Evolutionary conservation across 2,888 invertebrate genomes (phyloP).

Genomic region (Erynnis tages): DNA sequence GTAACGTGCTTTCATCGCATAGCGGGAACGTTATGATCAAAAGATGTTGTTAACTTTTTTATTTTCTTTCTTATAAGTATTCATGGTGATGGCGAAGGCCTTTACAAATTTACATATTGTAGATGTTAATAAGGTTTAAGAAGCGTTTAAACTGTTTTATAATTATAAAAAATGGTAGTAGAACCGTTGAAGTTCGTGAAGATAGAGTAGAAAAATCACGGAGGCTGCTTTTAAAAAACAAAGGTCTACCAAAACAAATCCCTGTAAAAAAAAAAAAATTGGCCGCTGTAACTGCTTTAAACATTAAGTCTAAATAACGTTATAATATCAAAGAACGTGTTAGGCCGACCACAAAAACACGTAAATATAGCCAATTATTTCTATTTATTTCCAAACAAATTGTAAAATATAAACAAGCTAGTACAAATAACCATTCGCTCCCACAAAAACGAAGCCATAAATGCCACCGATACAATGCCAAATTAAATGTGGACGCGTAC

Average conservation of each 20-base stretch:
- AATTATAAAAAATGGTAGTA: too few species aligned
- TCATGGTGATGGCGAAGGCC: too few species aligned
- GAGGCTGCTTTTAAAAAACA: too few species aligned
- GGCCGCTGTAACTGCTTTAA: too few species aligned
- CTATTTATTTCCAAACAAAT: slow-evolving; percentile 25
- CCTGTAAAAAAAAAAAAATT: too few species aligned
- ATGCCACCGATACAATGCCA: slow-evolving; percentile 66
- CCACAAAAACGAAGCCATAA: slow-evolving; percentile 65
- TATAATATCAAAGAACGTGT: slow-evolving; percentile 10
- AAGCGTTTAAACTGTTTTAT: too few species aligned
- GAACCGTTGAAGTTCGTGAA: too few species aligned
- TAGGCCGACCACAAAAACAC: slow-evolving; percentile 37
- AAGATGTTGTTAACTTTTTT: background rate
- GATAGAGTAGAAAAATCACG: too few species aligned
- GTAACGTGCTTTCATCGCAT: slow-evolving; percentile 4
- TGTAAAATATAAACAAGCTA: slow-evolving; percentile 18
- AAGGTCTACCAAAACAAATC: too few species aligned
- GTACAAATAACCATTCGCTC: slow-evolving; percentile 31
- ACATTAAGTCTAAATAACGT: background rate
- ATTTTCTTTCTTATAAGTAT: too few species aligned
- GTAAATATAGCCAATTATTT: slow-evolving; percentile 29
- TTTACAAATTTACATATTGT: too few species aligned
- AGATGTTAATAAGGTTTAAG: too few species aligned
- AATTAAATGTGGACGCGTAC: slow-evolving; percentile 73
- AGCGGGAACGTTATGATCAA: slow-evolving; percentile 8